Conservation (phyloP, 2,797 vertebrate species). For the Pyrocephalus nanus region DNA sequence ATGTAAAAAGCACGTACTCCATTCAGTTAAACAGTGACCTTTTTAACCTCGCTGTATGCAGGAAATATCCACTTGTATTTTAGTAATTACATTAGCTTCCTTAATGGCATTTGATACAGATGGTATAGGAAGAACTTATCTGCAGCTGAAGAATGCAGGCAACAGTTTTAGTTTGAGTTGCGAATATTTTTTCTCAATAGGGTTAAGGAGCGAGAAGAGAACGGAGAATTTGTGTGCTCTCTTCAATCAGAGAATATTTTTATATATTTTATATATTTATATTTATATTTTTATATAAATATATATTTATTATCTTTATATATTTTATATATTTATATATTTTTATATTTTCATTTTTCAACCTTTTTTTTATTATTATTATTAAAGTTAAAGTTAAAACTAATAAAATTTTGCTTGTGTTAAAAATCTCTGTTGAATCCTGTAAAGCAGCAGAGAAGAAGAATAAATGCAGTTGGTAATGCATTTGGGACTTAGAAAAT, state of each 20-base stretch:
- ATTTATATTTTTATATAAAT: too few species aligned
- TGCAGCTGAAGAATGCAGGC: slow-evolving; percentile 48
- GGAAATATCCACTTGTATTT: slow-evolving; percentile 67
- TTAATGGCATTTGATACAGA: slow-evolving; percentile 64
- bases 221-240: neutral
- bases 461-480: neutral
- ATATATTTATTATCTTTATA: too few species aligned
- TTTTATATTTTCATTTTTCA: neutral
- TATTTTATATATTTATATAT: too few species aligned
- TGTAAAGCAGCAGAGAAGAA: neutral
- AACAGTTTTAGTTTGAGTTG: slow-evolving; percentile 27
- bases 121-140: slow-evolving; percentile 47
- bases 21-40: slow-evolving; percentile 49
- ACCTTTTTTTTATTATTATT: neutral
- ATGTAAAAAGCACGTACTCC: neutral
- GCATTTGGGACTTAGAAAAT: neutral
- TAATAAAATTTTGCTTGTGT: neutral
- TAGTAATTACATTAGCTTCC: slow-evolving; percentile 57
- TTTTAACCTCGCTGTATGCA: slow-evolving; percentile 59
- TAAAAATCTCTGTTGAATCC: neutral
- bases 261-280: too few species aligned
- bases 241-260: neutral
- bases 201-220: neutral
- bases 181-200: slow-evolving; percentile 2
- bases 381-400: neutral